Evolutionary conservation across 2,113 vertebrate species (phyloP).

Genomic region (Dicerorhinus sumatrensis): DNA sequence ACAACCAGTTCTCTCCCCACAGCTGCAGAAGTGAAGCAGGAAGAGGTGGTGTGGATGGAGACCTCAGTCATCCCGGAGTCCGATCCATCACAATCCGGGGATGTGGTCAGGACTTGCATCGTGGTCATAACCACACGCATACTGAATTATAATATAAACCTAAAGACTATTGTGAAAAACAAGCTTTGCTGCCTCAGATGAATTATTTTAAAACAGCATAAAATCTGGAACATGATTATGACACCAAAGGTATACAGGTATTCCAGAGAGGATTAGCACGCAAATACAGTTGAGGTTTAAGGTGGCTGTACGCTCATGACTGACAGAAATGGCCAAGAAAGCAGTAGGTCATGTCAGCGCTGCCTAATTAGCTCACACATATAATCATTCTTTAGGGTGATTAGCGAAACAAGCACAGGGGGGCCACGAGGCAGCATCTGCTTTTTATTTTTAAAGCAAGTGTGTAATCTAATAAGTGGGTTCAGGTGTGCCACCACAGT

Average conservation of each 20-base stretch:
- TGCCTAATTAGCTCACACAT: not conserved
- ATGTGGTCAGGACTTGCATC: not conserved
- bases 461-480: not conserved
- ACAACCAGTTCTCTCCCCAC: not conserved
- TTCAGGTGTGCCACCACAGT: not conserved
- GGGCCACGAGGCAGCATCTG: not conserved
- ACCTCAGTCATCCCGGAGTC: not conserved
- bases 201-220: conserved; percentile 33
- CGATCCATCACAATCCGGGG: not conserved
- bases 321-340: not conserved
- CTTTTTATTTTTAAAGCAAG: conserved; percentile 46
- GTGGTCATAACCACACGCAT: not conserved
- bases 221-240: not conserved
- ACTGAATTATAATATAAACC: not conserved
- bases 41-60: not conserved
- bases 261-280: not conserved
- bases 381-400: not conserved
- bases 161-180: not conserved
- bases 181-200: not conserved
- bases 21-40: not conserved
- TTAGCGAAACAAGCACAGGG: not conserved
- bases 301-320: not conserved
- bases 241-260: not conserved
- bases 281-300: not conserved
- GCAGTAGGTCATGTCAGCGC: not conserved